Percentiles rank a stretch among this genome's conserved stretches.
phyloP scores from a whole-genome alignment of 2,797 vertebrate species.

The Australoheros facetus region DNA sequence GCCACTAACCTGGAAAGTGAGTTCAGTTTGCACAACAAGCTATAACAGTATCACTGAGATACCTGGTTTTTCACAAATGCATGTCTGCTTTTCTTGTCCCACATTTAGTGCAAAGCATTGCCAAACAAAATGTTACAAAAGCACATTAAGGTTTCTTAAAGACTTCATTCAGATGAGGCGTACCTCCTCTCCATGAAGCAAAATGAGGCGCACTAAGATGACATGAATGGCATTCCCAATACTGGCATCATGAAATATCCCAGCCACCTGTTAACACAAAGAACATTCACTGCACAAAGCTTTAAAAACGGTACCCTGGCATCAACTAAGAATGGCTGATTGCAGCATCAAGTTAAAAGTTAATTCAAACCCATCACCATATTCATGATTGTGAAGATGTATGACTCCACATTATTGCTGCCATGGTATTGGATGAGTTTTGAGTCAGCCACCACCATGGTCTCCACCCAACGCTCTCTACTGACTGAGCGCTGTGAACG shows the following conservation, averaged over 20 bases:
- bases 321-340: neutral
- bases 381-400: constrained; percentile 98
- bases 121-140: neutral
- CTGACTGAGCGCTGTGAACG: constrained; percentile 90
- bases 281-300: neutral
- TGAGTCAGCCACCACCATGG: constrained; percentile 94
- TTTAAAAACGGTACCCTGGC: neutral
- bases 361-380: constrained; percentile 84
- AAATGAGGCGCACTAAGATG: constrained; percentile 92
- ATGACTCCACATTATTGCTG: constrained; percentile 92
- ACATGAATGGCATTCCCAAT: constrained; percentile 97
- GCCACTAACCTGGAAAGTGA: neutral
- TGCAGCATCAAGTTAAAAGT: neutral
- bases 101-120: neutral
- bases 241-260: constrained; percentile 94
- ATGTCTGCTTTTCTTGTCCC: neutral
- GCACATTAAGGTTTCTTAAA: neutral
- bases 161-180: constrained; percentile 1
- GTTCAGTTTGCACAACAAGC: neutral
- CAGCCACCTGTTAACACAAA: constrained; percentile 85
- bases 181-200: constrained; percentile 96
- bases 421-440: constrained; percentile 97
- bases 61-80: neutral
- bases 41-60: no score
- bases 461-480: constrained; percentile 97